Evolutionary conservation across 2,888 invertebrate species (phyloP).

Genomic region (Osmoderma eremita): DNA sequence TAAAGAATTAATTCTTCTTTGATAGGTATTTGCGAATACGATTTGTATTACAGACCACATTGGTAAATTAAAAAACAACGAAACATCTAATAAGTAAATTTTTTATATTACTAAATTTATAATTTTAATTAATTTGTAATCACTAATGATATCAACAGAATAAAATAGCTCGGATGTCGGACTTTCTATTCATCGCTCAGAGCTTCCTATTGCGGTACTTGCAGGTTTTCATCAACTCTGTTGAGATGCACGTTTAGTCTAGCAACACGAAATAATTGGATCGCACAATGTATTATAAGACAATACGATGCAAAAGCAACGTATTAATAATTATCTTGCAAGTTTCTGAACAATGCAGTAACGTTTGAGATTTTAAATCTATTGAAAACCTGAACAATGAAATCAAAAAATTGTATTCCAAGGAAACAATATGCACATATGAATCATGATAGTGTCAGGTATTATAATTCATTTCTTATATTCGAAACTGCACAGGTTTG

Average conservation of each 20-base stretch:
- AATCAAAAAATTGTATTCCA: neutral
- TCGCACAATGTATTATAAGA: neutral
- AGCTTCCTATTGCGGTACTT: neutral
- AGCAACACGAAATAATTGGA: slow-evolving; percentile 16
- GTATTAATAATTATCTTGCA: slow-evolving; percentile 15
- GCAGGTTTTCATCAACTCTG: neutral
- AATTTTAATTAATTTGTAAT: neutral
- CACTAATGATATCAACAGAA: neutral
- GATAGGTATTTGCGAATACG: no score
- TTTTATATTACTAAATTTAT: slow-evolving; percentile 2
- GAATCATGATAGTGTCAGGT: no score
- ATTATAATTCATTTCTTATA: no score
- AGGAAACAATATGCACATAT: no score
- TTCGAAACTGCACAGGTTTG: no score
- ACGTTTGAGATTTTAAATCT: neutral
- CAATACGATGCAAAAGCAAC: neutral
- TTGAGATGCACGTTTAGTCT: slow-evolving; percentile 5
- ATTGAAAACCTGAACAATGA: neutral
- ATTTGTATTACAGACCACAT: no score
- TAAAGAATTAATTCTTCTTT: no score
- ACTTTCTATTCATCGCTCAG: neutral
- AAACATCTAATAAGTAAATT: no score
- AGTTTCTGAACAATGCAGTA: slow-evolving; percentile 5
- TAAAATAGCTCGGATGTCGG: neutral
- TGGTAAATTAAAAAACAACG: no score